Evolutionary conservation across 2,113 vertebrate genomes (phyloP).

Genomic region (Alectura lathami): DNA sequence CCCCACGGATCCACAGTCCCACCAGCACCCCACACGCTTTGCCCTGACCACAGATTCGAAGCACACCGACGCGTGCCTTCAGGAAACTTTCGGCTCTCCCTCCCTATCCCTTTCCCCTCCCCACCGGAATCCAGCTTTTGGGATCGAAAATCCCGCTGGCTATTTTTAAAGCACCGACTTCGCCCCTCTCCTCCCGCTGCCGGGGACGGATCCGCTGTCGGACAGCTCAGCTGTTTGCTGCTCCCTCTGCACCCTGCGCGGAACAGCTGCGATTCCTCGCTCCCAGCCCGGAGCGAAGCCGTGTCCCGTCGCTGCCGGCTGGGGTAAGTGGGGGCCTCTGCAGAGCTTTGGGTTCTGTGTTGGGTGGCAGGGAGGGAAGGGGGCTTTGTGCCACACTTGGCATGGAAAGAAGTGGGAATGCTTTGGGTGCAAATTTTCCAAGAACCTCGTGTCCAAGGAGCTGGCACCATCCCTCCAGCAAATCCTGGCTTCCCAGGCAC

Average conservation of each 20-base stretch:
- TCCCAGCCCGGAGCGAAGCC: not conserved
- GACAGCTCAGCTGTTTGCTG: constrained; percentile 46
- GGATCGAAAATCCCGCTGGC: constrained; percentile 14
- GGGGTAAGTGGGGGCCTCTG: no score
- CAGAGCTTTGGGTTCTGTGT: not conserved
- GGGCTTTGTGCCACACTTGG: not conserved
- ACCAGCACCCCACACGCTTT: fast-evolving
- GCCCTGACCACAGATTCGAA: not conserved
- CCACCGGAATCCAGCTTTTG: not conserved
- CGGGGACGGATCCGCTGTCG: not conserved
- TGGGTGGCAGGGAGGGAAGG: not conserved
- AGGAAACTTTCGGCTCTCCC: not conserved
- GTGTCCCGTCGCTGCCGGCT: no score
- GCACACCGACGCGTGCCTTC: fast-evolving
- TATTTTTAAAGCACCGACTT: constrained; percentile 51
- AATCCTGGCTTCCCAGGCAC: not conserved
- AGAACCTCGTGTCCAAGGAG: not conserved
- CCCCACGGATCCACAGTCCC: fast-evolving
- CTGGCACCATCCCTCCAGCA: not conserved
- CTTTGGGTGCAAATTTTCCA: fast-evolving
- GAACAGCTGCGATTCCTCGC: no score
- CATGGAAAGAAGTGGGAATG: not conserved
- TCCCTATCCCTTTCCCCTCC: not conserved
- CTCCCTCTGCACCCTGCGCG: not conserved
- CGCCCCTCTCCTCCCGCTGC: not conserved